Conservation (phyloP, 1,140 invertebrate genomes). For the Pachypeltis micranthus region DNA sequence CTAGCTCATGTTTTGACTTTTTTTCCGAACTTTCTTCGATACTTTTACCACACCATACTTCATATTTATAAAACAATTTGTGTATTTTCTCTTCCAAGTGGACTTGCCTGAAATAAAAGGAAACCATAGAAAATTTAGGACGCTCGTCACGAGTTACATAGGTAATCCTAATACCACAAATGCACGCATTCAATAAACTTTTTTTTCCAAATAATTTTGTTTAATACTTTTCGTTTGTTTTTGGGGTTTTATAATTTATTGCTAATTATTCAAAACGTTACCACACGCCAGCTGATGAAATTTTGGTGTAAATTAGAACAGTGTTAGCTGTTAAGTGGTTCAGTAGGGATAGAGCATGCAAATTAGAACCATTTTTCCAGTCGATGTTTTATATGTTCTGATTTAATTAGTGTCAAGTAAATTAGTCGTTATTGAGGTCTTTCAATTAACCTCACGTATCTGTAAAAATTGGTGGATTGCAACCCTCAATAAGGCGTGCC, state of each 20-base stretch:
- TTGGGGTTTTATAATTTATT: constrained; percentile 7
- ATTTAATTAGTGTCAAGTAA: no score
- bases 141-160: constrained; percentile 93
- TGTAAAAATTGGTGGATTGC: no score
- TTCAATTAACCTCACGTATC: no score
- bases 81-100: constrained; percentile 46
- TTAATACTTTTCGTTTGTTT: constrained; percentile 7
- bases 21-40: no score
- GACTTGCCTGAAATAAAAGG: constrained; percentile 94
- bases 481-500: no score
- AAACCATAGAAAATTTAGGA: constrained; percentile 94
- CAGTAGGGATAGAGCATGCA: no score
- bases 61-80: not conserved
- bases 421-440: no score
- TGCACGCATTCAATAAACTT: constrained; percentile 21
- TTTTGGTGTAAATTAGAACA: not conserved
- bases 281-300: not conserved
- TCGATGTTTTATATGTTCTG: no score
- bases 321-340: no score
- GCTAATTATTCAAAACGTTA: not conserved
- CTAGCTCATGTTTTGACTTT: no score
- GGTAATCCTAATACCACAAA: constrained; percentile 45
- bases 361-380: no score
- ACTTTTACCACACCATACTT: no score
- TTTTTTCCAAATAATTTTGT: constrained; percentile 14